Percentiles rank a stretch among this genome's conserved stretches.
phyloP scores from a whole-genome alignment of 2,797 vertebrate genomes.

The Falco cherrug region DNA sequence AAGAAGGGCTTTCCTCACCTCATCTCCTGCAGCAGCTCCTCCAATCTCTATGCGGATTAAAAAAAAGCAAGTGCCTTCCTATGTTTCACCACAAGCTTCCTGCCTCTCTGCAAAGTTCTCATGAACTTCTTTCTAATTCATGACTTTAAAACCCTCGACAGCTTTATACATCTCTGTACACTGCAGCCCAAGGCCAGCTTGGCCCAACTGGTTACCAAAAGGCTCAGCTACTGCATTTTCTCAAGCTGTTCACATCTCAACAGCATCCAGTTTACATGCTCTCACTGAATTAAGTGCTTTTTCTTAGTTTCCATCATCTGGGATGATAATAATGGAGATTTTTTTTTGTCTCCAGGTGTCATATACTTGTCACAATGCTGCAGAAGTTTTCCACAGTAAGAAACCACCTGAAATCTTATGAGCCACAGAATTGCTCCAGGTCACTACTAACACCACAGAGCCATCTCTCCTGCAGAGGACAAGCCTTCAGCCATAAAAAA shows the following conservation, averaged over 20 bases:
- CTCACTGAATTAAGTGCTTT: not conserved
- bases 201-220: not conserved
- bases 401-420: not conserved
- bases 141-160: not conserved
- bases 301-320: not conserved
- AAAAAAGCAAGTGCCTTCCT: slow-evolving; percentile 1
- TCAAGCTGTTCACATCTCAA: not conserved
- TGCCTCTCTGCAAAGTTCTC: not conserved
- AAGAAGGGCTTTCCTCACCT: not conserved
- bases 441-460: not conserved
- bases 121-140: not conserved
- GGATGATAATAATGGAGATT: not conserved
- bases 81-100: slow-evolving; percentile 46
- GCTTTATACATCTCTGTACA: not conserved
- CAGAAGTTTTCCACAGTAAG: not conserved
- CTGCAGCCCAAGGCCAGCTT: not conserved
- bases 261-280: not conserved
- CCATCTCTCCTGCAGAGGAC: not conserved
- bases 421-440: not conserved
- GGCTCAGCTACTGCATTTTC: not conserved
- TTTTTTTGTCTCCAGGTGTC: not conserved
- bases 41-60: not conserved
- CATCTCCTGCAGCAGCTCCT: not conserved
- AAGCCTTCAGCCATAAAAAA: not conserved
- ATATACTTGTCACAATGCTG: not conserved